Conservation (phyloP, 2,113 vertebrate species). For the Ciconia stormi region DNA sequence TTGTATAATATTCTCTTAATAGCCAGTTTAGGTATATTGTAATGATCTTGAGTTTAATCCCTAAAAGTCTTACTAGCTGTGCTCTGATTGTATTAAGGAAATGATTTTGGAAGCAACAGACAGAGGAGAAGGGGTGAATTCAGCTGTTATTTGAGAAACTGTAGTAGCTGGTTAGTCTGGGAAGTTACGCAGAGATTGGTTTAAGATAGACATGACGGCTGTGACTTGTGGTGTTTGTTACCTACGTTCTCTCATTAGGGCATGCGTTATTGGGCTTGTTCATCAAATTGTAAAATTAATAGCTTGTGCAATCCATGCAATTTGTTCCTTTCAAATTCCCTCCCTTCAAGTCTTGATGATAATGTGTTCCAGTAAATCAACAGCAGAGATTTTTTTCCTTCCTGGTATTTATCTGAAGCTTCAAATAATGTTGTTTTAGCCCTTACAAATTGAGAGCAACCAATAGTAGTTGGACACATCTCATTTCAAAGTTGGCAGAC, state of each 20-base stretch:
- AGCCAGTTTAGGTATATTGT: not conserved
- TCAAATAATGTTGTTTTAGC: conserved; percentile 54
- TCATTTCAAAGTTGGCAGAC: conserved; percentile 33
- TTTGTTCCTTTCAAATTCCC: conserved; percentile 37
- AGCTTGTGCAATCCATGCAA: conserved; percentile 7
- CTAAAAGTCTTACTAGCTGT: not conserved
- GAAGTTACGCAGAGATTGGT: not conserved
- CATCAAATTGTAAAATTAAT: conserved; percentile 6
- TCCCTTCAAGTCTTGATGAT: conserved; percentile 7
- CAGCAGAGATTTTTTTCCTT: not conserved
- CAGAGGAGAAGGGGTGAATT: not conserved
- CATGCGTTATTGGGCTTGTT: not conserved
- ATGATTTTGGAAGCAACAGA: not conserved
- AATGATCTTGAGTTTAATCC: not conserved
- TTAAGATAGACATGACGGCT: not conserved
- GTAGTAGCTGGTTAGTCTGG: not conserved
- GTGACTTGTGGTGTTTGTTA: not conserved
- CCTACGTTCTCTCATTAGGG: not conserved
- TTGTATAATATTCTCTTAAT: not conserved
- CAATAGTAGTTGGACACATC: conserved; percentile 18
- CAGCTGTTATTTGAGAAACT: not conserved
- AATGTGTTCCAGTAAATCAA: conserved; percentile 58
- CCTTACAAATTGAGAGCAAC: not conserved
- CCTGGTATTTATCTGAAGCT: conserved; percentile 49
- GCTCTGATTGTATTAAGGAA: not conserved